Conservation (phyloP, 2,113 vertebrate genomes). For the Athene noctua region DNA sequence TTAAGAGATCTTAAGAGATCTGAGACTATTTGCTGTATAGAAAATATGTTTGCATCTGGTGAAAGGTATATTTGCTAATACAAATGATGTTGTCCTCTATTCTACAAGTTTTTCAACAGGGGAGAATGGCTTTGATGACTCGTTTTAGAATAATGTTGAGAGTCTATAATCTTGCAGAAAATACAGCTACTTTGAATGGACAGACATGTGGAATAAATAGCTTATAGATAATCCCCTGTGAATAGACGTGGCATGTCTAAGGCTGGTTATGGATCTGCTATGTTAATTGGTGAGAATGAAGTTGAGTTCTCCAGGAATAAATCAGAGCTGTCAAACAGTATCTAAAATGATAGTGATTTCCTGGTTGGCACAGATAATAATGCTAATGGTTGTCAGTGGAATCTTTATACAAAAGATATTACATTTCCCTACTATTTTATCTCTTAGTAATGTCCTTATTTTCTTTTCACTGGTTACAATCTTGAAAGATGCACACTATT, state of each 20-base stretch:
- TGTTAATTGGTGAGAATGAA: slow-evolving; percentile 54
- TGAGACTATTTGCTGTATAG: neutral
- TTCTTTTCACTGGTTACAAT: neutral
- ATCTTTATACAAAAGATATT: slow-evolving; percentile 28
- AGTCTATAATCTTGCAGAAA: slow-evolving; percentile 20
- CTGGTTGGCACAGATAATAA: slow-evolving; percentile 51
- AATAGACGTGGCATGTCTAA: neutral
- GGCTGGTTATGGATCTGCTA: slow-evolving; percentile 42
- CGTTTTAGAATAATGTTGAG: slow-evolving; percentile 11
- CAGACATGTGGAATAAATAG: slow-evolving; percentile 34
- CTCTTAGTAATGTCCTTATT: slow-evolving; percentile 15
- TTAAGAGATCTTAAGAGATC: neutral
- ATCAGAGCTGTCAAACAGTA: slow-evolving; percentile 54
- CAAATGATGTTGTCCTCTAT: neutral
- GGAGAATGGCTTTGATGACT: neutral
- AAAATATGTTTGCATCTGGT: neutral
- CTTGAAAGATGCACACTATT: neutral
- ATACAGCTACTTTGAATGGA: slow-evolving; percentile 26
- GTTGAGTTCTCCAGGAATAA: slow-evolving; percentile 28
- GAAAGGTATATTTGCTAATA: neutral
- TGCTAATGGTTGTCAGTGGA: slow-evolving; percentile 28
- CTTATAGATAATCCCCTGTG: slow-evolving; percentile 36
- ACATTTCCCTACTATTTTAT: slow-evolving; percentile 26
- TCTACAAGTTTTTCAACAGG: neutral
- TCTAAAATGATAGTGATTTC: slow-evolving; percentile 53